These are phyloP conservation scores for Spinus pinus DNA, from an alignment of 2,797 vertebrate genomes.

Conservation along the genomic window DNA sequence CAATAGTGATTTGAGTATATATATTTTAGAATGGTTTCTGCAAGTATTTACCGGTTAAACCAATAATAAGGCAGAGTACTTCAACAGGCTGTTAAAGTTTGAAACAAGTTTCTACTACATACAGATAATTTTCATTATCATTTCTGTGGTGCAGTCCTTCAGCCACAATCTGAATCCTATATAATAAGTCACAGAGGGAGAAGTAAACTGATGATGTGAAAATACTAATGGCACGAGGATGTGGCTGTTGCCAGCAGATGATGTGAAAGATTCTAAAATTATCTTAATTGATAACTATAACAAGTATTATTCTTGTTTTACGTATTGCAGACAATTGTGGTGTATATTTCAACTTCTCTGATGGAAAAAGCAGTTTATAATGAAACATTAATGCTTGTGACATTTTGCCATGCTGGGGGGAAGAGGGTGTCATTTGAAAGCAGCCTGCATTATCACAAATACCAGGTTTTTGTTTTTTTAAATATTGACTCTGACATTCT, in stretches of 20 bases:
- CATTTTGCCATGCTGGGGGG: background rate
- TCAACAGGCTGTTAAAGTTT: background rate
- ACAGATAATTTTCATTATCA: background rate
- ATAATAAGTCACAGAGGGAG: background rate
- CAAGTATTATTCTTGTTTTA: background rate
- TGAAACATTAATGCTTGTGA: background rate
- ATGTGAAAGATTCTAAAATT: background rate
- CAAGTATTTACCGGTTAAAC: background rate
- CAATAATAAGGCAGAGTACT: background rate
- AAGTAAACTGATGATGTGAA: background rate
- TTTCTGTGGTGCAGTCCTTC: background rate
- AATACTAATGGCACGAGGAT: background rate
- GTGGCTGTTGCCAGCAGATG: background rate
- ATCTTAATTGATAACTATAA: background rate
- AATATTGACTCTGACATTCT: conserved; percentile 4
- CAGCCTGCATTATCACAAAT: background rate
- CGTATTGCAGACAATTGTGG: background rate
- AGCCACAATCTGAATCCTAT: background rate
- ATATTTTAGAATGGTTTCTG: background rate
- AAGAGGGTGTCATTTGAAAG: background rate
- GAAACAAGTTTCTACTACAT: background rate
- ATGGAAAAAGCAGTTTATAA: background rate
- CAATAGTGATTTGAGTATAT: background rate
- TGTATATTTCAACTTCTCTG: background rate
- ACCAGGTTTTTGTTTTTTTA: background rate